These are phyloP conservation scores for Agrypnus murinus DNA, from an alignment of 2,888 invertebrate genomes.

Conservation along the genomic window DNA sequence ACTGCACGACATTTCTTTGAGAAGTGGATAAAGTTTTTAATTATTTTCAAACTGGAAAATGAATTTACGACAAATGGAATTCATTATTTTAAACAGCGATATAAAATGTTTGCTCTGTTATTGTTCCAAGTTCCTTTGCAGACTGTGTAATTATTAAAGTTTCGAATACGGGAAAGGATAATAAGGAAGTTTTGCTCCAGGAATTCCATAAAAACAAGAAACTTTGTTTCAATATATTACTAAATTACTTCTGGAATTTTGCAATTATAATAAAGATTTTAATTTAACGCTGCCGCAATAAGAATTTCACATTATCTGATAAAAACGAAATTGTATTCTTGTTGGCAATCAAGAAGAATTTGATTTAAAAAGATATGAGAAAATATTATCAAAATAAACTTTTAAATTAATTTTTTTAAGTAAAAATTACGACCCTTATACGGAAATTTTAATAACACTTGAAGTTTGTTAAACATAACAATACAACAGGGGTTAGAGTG, in stretches of 20 bases:
- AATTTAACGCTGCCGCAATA: conserved; percentile 24
- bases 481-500: no score
- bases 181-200: conserved; percentile 49
- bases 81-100: conserved; percentile 66
- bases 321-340: neutral
- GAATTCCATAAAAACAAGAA: conserved; percentile 42
- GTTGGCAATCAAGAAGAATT: no score
- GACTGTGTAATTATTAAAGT: conserved; percentile 58
- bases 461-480: no score
- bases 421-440: no score
- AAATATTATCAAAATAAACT: no score
- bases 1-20: conserved; percentile 69
- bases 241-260: conserved; percentile 43
- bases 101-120: conserved; percentile 63
- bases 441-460: no score
- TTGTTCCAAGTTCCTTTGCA: conserved; percentile 56
- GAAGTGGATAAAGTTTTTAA: conserved; percentile 70
- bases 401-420: no score
- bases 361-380: no score
- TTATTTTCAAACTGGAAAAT: conserved; percentile 69
- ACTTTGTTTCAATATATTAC: conserved; percentile 45
- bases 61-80: conserved; percentile 68
- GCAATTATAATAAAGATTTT: conserved; percentile 40
- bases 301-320: neutral
- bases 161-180: conserved; percentile 55